Evolutionary conservation across 2,888 invertebrate genomes (phyloP), one percentile per base, ranked within the genome.

Genomic region (Rhaphigaster nebulosa): DNA sequence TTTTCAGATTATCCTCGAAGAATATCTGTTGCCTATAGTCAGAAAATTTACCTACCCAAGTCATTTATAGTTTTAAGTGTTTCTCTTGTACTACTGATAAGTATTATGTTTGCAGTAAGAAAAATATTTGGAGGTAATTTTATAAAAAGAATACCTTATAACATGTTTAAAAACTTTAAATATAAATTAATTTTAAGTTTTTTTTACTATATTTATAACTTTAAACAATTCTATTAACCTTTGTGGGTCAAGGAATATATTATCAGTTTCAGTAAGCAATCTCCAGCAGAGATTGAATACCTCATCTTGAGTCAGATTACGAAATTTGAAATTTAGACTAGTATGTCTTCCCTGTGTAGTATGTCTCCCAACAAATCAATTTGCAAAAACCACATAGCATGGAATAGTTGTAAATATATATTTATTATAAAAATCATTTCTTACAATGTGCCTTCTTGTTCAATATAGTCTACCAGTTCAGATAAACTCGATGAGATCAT

Each of bases 121-220:
- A 89, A 89, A 70, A 89, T 89, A 41, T 89, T 89, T 50, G 89
- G 89, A 45, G 89, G 89, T 89, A 89, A 70, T 26, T 34, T 56
- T 65, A 41, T 41, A 38, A 70, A 70, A 34, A 18, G 2, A 70
- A 18, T 15, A 65, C 26, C 3, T 65, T 29, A 65, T 15, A n/a
- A 23, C 20, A 5, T 80, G 12, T 80, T 20, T 18, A 80, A 38
- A 6, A 3, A 38, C 41, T 41, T 41, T 38, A 80, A 13, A 45
- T 13, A 38, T 45, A 45, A 0, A 41, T 20, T 60, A n/a, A 60
- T 60, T 60, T 60, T 26, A 60, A 60, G n/a, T n/a, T n/a, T 60
- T 8, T 60, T 12, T 10, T n/a, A 60, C 26, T 60, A 0, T 60
- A 65, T 29, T 65, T 18, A 29, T 29, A 18, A 15, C 20, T 34